Conservation (phyloP, 2,113 vertebrate genomes). For the Sylvia atricapilla region DNA sequence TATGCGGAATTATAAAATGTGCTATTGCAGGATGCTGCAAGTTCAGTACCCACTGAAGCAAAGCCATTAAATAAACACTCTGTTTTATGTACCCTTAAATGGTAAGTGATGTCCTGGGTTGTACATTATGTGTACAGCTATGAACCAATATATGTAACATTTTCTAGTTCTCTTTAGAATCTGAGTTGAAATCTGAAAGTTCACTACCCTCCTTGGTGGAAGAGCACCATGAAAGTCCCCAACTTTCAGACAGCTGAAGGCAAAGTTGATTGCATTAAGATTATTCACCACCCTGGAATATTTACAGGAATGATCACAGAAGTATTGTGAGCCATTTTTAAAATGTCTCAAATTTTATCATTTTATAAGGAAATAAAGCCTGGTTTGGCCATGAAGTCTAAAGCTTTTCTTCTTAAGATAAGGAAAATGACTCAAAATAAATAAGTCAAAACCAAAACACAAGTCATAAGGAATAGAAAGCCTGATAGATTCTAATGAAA, state of each 20-base stretch:
- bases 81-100: constrained; percentile 66
- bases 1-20: constrained; percentile 16
- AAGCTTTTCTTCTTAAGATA: neutral
- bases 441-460: neutral
- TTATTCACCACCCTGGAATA: constrained; percentile 44
- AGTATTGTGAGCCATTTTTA: neutral
- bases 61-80: constrained; percentile 64
- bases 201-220: constrained; percentile 39
- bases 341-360: neutral
- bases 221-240: constrained; percentile 59
- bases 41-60: neutral
- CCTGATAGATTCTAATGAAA: neutral
- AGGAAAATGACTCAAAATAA: neutral
- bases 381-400: neutral
- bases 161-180: constrained; percentile 40
- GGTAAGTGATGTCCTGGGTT: constrained; percentile 53
- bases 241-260: neutral
- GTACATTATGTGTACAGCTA: constrained; percentile 1
- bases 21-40: neutral
- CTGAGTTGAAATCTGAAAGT: constrained; percentile 56
- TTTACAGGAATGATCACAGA: neutral
- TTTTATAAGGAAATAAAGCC: constrained; percentile 18
- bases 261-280: constrained; percentile 37
- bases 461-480: neutral
- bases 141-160: constrained; percentile 51